Percentiles rank a stretch among this genome's conserved stretches.
These are phyloP conservation scores for Pterobdella sp. DNA, from an alignment of 2,888 invertebrate species.

Conservation along the genomic window DNA sequence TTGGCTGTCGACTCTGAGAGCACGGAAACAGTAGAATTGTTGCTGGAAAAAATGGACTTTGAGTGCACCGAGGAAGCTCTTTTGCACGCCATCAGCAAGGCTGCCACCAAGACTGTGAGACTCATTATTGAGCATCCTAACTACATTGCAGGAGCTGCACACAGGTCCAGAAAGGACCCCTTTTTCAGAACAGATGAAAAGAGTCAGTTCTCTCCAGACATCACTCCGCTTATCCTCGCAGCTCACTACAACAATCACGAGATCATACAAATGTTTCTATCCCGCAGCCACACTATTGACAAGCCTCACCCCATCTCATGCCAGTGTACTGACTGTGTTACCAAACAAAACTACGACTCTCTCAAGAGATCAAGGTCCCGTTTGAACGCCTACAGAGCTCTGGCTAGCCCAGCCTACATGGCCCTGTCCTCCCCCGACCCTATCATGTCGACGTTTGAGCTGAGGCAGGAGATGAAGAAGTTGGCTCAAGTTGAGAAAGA, in stretches of 20 bases:
- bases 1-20: slow-evolving; percentile 62
- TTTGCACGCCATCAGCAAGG: slow-evolving; percentile 61
- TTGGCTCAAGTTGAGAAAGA: slow-evolving; percentile 61
- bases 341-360: slow-evolving; percentile 51
- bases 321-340: slow-evolving; percentile 49
- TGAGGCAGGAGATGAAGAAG: slow-evolving; percentile 59
- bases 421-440: slow-evolving; percentile 63
- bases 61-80: slow-evolving; percentile 60
- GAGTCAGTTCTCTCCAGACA: slow-evolving; percentile 60
- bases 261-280: slow-evolving; percentile 61
- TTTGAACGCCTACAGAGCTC: slow-evolving; percentile 61
- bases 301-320: slow-evolving; percentile 58
- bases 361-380: slow-evolving; percentile 55
- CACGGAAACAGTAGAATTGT: slow-evolving; percentile 60
- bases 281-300: slow-evolving; percentile 61
- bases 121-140: slow-evolving; percentile 56
- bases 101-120: slow-evolving; percentile 58
- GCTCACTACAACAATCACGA: slow-evolving; percentile 66
- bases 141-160: slow-evolving; percentile 50
- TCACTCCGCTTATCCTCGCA: slow-evolving; percentile 65
- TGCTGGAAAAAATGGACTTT: slow-evolving; percentile 60
- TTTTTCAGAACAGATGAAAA: slow-evolving; percentile 52
- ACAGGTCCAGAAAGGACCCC: slow-evolving; percentile 45
- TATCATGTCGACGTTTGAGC: slow-evolving; percentile 61
- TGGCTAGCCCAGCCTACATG: slow-evolving; percentile 64